Evolutionary conservation across 2,113 vertebrate species (phyloP), one percentile per base, ranked within the genome.

Genomic region (Uropsilus gracilis): DNA sequence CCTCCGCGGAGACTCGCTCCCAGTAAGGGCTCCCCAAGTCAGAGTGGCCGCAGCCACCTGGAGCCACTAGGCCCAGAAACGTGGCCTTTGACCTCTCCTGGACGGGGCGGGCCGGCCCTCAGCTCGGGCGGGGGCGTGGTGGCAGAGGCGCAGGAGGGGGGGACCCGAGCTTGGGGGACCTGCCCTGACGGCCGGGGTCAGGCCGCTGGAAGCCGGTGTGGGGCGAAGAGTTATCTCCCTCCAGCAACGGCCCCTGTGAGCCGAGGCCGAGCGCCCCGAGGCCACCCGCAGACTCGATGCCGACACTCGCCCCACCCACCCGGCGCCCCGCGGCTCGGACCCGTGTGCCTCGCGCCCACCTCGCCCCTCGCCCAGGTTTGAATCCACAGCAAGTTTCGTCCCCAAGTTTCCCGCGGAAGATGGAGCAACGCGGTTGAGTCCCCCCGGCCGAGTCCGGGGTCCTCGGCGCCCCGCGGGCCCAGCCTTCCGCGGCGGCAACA

Each of bases 381-480:
- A 87, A 76, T 71, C 81, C 72, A 89, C 28, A 4, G 3, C 12
- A 63, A 83, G 24, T 94, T 96, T 77, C 1, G 0, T 88, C 93
- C 87, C 66, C 77, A n/a, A 28, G 0, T 88, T 94, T 91, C 72
- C 73, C 30, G 17, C 28, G 61, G 44, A 59, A 82, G 59, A 90
- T 89, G 0, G 44, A 57, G 61, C 18, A 37, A 77, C 50, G 37
- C 5, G 24, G 16, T 7, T 6, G 12, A 11, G 9, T 48, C 12
- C 46, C 28, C 71, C 16, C 53, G 32, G 1, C 8, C 11, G 50
- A 39, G 8, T 68, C 37, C 13, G 8, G 32, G 30, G 34, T 34
- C 32, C 6, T 0, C 0, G 8, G 64, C 0, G 13, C 11, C 3
- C 1, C 53, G 39, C 0, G 0, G 39, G n/a, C 20, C 3, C 14